Base-by-base conservation (phyloP, 1,140 invertebrate genomes). In the Saxidomus purpurata region DNA sequence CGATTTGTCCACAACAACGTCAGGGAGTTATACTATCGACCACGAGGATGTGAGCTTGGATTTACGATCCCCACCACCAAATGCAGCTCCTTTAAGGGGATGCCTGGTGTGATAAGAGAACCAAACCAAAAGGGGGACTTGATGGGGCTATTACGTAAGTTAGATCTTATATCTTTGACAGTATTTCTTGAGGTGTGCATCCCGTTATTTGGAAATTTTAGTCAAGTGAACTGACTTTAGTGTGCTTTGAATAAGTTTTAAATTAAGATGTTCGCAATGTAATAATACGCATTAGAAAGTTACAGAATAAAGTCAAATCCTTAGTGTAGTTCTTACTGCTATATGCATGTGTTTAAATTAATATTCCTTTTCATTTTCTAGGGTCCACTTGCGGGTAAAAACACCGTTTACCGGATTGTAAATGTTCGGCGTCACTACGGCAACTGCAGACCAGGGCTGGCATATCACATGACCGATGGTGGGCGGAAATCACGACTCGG, bases 21-120 rank as follows among this genome's bases (percentile, higher is more conserved):
- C 87, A 49, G 87, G 87, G 38, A 89, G 87, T 74, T 89, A 89
- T 47, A 89, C 87, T 22, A 89, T 89, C n/a, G 87, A 89, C 80
- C 79, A 83, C 28, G 79, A 89, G 34, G 87, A 89, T 47, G 52
- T 89, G 13, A 76, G 47, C 36, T 43, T 83, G 19, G 87, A 89
- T 47, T 40, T 89, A 19, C 79, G 81, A 17, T 88, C 86, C 13
- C 77, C 86, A 15, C 19, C 43, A 43, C 34, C 25, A 71, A 59
- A 59, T 38, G 36, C 59, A 11, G 11, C 63, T 22, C 80, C 55
- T 19, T 40, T 89, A 3, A 28, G 80, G 22, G 71, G 87, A 11
- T 89, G 80, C 59, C 52, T 89, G 55, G 87, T 89, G 6, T 89
- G 81, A 89, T 4, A 38, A 36, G 36, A 15, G 11, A 71, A 71